Percentiles rank a stretch among this genome's conserved stretches.
These are phyloP conservation scores for Salvator merianae DNA, from an alignment of 2,113 vertebrate species.

Conservation along the genomic window DNA sequence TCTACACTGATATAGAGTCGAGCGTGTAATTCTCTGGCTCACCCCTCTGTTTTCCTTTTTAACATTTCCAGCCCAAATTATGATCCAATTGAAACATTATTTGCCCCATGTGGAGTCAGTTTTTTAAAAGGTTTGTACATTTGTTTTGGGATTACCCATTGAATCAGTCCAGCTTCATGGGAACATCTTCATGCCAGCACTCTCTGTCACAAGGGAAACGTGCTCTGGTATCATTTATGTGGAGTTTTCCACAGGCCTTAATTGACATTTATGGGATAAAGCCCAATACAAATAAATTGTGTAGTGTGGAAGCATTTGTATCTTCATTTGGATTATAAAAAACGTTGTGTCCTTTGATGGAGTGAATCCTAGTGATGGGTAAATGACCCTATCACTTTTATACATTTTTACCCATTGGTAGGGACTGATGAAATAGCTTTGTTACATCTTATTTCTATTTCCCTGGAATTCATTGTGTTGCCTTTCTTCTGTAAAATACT, in stretches of 20 bases:
- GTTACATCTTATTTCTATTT: too few species aligned
- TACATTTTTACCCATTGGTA: too few species aligned
- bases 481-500: too few species aligned
- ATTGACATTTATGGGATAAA: neutral
- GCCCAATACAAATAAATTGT: neutral
- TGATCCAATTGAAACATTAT: neutral
- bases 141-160: neutral
- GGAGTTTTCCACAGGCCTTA: neutral
- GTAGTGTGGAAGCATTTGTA: neutral
- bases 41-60: neutral
- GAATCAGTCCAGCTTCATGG: neutral
- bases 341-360: too few species aligned
- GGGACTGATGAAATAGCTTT: too few species aligned
- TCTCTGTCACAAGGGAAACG: neutral
- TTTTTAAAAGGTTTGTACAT: neutral
- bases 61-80: neutral
- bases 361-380: neutral
- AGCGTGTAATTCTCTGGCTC: neutral
- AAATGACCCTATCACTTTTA: too few species aligned
- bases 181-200: neutral
- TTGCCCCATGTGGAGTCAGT: neutral
- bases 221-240: neutral
- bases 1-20: constrained; percentile 8
- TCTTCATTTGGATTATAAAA: neutral
- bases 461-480: too few species aligned